Evolutionary conservation across 1,140 invertebrate species (phyloP).

Genomic region (Diachasmimorpha longicaudata): DNA sequence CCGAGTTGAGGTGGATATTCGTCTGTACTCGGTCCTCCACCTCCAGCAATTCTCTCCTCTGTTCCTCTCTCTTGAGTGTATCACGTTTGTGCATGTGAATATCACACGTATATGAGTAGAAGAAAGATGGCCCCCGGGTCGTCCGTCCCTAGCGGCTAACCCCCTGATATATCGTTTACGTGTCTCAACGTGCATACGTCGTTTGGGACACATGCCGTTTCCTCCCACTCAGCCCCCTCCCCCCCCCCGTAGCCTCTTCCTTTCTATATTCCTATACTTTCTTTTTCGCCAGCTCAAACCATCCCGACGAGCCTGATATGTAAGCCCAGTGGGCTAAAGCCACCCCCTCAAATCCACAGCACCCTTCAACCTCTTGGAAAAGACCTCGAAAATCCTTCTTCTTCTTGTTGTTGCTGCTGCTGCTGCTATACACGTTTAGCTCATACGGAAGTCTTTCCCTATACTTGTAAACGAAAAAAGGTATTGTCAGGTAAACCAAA

Average conservation of each 20-base stretch:
- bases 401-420: too few species aligned
- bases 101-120: slow-evolving; percentile 56
- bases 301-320: slow-evolving; percentile 20
- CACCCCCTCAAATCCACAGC: not conserved
- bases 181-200: slow-evolving; percentile 62
- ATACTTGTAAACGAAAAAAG: too few species aligned
- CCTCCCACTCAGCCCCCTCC: slow-evolving; percentile 25
- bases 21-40: not conserved
- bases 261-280: slow-evolving; percentile 1
- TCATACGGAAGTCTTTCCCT: too few species aligned
- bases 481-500: too few species aligned
- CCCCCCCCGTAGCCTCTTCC: slow-evolving; percentile 5
- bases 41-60: not conserved
- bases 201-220: slow-evolving; percentile 60
- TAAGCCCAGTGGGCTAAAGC: slow-evolving; percentile 25
- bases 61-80: slow-evolving; percentile 50
- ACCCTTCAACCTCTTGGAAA: slow-evolving; percentile 25
- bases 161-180: slow-evolving; percentile 64
- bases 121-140: slow-evolving; percentile 60
- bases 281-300: not conserved
- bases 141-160: slow-evolving; percentile 62
- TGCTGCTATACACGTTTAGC: too few species aligned
- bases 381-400: slow-evolving; percentile 44
- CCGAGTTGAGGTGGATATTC: not conserved
- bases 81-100: slow-evolving; percentile 60